Percentiles rank a stretch among this genome's conserved stretches.
Evolutionary conservation across 2,797 vertebrate genomes (phyloP).

Genomic region (Paedocypris micromegethes): DNA sequence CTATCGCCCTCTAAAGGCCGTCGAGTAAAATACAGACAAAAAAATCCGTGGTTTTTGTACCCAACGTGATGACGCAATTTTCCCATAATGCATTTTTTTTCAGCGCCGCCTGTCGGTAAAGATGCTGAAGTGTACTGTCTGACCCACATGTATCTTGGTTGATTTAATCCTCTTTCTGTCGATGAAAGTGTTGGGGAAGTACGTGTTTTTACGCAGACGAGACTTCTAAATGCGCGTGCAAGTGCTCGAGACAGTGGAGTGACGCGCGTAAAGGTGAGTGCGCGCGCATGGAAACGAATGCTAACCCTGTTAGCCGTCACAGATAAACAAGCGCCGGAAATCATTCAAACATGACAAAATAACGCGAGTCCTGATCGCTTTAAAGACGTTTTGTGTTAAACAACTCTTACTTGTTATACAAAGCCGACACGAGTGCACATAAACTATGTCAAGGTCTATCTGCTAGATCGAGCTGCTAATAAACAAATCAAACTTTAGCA

Average conservation of each 20-base stretch:
- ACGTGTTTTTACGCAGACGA: conserved; percentile 8
- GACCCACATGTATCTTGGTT: conserved; percentile 49
- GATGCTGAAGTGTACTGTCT: conserved; percentile 23
- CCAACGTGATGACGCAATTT: conserved; percentile 37
- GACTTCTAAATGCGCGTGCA: not conserved
- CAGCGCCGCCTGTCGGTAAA: conserved; percentile 43
- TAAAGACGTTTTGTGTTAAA: not conserved
- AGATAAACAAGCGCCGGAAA: conserved; percentile 26
- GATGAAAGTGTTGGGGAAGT: conserved; percentile 31
- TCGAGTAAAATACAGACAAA: not conserved
- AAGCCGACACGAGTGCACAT: no score
- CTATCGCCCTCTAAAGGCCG: not conserved
- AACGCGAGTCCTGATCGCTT: not conserved
- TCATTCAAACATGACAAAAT: not conserved
- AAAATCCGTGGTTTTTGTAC: not conserved
- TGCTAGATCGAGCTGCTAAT: not conserved
- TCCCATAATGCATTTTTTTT: conserved; percentile 9
- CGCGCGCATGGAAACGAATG: conserved; percentile 21
- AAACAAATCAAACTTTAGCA: conserved; percentile 15
- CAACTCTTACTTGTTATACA: no score
- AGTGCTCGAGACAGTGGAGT: conserved; percentile 14
- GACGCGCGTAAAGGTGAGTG: conserved; percentile 26
- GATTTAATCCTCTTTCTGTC: conserved; percentile 36
- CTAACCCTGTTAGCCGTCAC: conserved; percentile 34
- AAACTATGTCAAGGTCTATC: no score